A percentile compares a stretch with the other conserved stretches of the same genome.
These are phyloP conservation scores for Burhinus bistriatus DNA, from an alignment of 2,113 vertebrate species.

Conservation along the genomic window DNA sequence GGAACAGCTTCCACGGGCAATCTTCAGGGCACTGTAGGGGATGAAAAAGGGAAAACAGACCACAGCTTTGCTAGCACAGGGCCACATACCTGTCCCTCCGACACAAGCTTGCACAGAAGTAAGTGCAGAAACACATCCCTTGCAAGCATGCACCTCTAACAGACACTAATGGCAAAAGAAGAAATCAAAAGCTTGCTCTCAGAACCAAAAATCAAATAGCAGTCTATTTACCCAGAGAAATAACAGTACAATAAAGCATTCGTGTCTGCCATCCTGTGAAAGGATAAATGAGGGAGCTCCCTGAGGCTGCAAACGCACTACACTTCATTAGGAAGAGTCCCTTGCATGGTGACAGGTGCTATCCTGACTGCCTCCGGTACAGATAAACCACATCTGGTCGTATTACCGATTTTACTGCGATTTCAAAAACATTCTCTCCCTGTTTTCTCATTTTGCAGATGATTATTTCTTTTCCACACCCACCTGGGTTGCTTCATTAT, in stretches of 20 bases:
- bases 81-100: too few relatives aligned
- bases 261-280: rapidly evolving
- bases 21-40: neutral
- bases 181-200: neutral
- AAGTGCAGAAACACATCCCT: neutral
- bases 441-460: neutral
- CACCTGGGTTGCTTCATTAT: neutral
- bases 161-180: neutral
- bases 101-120: neutral
- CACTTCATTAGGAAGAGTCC: neutral
- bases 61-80: neutral
- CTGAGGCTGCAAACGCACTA: neutral
- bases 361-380: neutral
- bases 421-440: neutral
- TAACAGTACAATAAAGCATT: neutral
- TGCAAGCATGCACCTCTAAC: rapidly evolving
- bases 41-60: neutral
- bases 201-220: neutral
- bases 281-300: neutral
- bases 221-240: neutral
- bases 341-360: neutral
- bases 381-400: neutral
- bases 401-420: rapidly evolving
- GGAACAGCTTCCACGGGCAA: neutral
- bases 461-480: neutral